Conservation (phyloP, 2,113 vertebrate genomes). For the Trochalopteron elliotii region DNA sequence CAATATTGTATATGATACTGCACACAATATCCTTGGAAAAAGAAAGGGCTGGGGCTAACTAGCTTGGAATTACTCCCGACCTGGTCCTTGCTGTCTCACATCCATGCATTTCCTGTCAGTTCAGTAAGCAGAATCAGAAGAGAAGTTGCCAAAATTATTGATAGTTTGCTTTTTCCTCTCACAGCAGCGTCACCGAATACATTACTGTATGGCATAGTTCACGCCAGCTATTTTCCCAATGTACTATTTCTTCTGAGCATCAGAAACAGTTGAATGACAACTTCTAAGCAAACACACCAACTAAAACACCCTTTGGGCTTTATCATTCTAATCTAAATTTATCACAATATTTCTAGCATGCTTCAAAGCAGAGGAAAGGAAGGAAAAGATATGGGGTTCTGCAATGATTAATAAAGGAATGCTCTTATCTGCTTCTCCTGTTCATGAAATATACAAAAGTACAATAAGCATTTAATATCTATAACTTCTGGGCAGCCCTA, state of each 20-base stretch:
- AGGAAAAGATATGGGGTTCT: not conserved
- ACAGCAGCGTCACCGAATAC: not conserved
- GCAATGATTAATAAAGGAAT: not conserved
- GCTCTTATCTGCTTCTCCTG: not conserved
- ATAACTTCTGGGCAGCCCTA: not conserved
- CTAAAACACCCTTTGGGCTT: not conserved
- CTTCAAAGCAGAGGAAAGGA: constrained; percentile 10
- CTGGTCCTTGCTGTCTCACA: not conserved
- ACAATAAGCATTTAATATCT: not conserved
- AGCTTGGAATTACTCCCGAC: not conserved
- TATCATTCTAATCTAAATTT: constrained; percentile 7
- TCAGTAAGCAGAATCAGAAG: not conserved
- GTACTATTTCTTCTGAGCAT: not conserved
- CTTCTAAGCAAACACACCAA: not conserved
- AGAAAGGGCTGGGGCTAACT: not conserved
- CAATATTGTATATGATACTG: not conserved
- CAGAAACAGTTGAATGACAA: not conserved
- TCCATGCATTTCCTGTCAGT: not conserved
- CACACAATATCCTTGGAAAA: not conserved
- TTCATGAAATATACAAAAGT: not conserved
- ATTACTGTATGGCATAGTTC: not conserved
- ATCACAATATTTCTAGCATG: not conserved
- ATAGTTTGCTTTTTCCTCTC: not conserved
- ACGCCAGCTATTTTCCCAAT: not conserved
- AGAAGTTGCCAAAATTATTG: not conserved